Conservation (phyloP, 64 coral and sea anemone genomes). For the Pachyseris speciosa region DNA sequence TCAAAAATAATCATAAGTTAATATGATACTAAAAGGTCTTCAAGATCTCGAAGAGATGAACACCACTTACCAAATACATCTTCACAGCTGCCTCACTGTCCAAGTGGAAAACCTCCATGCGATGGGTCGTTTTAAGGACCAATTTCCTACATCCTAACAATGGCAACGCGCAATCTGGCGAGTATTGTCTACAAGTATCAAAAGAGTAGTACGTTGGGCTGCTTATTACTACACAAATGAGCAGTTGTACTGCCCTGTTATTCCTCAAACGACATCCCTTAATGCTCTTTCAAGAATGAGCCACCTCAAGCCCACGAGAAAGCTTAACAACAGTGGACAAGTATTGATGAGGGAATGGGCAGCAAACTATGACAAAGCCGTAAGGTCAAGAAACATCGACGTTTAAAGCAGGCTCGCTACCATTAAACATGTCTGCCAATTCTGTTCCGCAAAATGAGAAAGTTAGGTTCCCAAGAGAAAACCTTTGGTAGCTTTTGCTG, state of each 20-base stretch:
- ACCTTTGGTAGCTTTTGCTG: too few relatives aligned
- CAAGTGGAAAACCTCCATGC: too few relatives aligned
- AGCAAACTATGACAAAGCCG: conserved; percentile 7
- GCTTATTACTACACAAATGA: conserved; percentile 35
- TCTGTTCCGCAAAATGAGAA: too few relatives aligned
- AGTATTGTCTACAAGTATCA: conserved; percentile 46
- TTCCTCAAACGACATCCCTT: conserved; percentile 6
- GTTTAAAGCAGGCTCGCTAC: conserved; percentile 28
- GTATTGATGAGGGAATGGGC: conserved; percentile 26
- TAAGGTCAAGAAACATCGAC: neutral
- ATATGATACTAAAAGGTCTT: too few relatives aligned
- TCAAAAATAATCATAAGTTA: conserved; percentile 34
- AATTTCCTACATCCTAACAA: conserved; percentile 28
- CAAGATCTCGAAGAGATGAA: too few relatives aligned
- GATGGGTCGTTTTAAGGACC: conserved; percentile 38
- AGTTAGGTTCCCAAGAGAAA: too few relatives aligned
- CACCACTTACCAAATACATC: too few relatives aligned
- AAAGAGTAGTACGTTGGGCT: conserved; percentile 3
- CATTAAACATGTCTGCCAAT: conserved; percentile 29
- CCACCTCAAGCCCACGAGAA: conserved; percentile 20
- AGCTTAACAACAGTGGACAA: conserved; percentile 13
- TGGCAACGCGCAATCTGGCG: neutral
- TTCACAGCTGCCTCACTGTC: too few relatives aligned
- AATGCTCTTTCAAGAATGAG: conserved; percentile 14
- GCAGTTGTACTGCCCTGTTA: conserved; percentile 36